Evolutionary conservation across 2,797 vertebrate species (phyloP).

Genomic region (Lutjanus argentimaculatus): DNA sequence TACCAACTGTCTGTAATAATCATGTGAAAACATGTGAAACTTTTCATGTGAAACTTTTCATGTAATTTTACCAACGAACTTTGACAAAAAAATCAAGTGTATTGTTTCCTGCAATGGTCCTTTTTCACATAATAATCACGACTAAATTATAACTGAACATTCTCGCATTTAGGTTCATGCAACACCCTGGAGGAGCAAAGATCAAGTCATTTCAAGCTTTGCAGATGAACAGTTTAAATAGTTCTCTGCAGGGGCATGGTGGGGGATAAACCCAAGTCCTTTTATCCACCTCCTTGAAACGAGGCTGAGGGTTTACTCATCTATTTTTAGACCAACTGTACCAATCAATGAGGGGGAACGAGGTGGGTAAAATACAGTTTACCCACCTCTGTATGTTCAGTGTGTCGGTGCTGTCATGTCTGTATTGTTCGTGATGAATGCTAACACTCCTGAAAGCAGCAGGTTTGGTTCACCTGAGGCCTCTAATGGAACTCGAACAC

Average conservation of each 20-base stretch:
- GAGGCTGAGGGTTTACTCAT: no score
- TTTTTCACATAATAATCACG: neutral
- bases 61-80: neutral
- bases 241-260: no score
- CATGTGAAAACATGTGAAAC: no score
- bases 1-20: no score
- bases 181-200: neutral
- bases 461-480: conserved; percentile 19
- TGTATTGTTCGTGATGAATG: neutral
- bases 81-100: no score
- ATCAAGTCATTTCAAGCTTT: neutral
- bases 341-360: no score
- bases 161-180: neutral
- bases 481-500: conserved; percentile 5
- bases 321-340: no score
- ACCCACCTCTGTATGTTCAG: no score
- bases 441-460: neutral
- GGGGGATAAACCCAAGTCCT: no score
- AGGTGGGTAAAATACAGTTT: no score
- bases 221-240: neutral
- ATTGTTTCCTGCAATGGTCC: neutral
- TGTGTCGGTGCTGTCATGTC: neutral
- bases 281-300: no score
- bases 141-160: neutral
- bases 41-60: no score